Evolutionary conservation across 2,888 invertebrate genomes (phyloP).

Genomic region (Netelia melanura): DNA sequence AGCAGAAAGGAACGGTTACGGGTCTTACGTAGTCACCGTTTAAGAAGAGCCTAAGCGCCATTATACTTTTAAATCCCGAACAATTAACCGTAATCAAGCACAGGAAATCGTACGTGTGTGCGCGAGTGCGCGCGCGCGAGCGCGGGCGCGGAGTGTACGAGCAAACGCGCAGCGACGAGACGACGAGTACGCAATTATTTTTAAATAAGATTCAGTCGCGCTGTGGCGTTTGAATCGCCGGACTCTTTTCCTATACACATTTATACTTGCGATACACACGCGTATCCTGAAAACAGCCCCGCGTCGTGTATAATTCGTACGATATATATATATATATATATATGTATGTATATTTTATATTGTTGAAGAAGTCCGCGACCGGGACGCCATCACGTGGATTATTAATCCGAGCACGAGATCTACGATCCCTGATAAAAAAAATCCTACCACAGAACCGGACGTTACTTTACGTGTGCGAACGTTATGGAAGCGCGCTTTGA

Average conservation of each 20-base stretch:
- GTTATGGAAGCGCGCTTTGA: slow-evolving; percentile 75
- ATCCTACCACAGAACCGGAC: slow-evolving; percentile 75
- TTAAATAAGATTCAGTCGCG: slow-evolving; percentile 82
- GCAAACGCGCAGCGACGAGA: slow-evolving; percentile 58
- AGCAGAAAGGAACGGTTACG: slow-evolving; percentile 75
- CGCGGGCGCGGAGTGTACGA: slow-evolving; percentile 43
- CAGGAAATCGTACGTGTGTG: slow-evolving; percentile 79
- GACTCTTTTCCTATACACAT: slow-evolving; percentile 73
- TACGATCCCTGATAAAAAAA: slow-evolving; percentile 67
- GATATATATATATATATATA: slow-evolving; percentile 26
- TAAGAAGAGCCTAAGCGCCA: slow-evolving; percentile 78
- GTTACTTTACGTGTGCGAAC: slow-evolving; percentile 71
- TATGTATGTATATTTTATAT: slow-evolving; percentile 38
- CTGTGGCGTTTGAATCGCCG: slow-evolving; percentile 68
- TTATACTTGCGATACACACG: slow-evolving; percentile 24
- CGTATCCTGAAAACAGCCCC: slow-evolving; percentile 33
- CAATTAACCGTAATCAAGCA: slow-evolving; percentile 84
- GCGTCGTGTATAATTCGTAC: slow-evolving; percentile 30
- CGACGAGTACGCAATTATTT: slow-evolving; percentile 82
- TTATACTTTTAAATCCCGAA: slow-evolving; percentile 84
- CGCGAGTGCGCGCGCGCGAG: slow-evolving; percentile 64
- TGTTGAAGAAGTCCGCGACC: slow-evolving; percentile 59
- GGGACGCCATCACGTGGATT: slow-evolving; percentile 72
- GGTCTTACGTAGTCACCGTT: slow-evolving; percentile 81
- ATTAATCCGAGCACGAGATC: slow-evolving; percentile 79